Percentiles rank a stretch among this genome's conserved stretches.
These are phyloP conservation scores for Porphyrio hochstetteri DNA, from an alignment of 2,113 vertebrate genomes.

Conservation along the genomic window DNA sequence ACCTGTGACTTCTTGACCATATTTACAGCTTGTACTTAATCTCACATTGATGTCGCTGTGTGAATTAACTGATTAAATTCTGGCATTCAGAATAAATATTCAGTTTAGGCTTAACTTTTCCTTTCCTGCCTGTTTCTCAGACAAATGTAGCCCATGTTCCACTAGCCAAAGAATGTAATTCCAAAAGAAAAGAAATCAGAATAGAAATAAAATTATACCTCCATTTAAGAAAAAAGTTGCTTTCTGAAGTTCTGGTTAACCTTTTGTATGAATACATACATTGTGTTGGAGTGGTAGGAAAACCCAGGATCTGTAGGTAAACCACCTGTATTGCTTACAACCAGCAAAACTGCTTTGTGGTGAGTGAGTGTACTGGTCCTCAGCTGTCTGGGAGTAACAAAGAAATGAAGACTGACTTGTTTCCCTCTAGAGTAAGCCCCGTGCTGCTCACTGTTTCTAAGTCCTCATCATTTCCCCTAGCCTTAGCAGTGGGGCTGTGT, in stretches of 20 bases:
- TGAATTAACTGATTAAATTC: slow-evolving; percentile 16
- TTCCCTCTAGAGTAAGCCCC: background rate
- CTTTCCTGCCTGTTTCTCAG: background rate
- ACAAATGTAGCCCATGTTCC: background rate
- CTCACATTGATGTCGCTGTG: background rate
- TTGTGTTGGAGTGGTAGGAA: background rate
- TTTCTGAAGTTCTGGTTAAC: background rate
- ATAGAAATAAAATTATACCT: background rate
- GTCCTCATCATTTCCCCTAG: background rate
- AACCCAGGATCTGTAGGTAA: background rate
- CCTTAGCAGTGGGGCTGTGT: background rate
- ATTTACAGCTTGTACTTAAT: background rate
- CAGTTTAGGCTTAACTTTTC: background rate
- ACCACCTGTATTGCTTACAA: background rate
- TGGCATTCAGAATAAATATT: background rate
- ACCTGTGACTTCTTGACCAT: background rate
- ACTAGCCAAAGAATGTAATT: background rate
- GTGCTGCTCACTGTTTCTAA: background rate
- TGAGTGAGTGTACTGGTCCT: background rate
- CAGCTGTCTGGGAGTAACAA: background rate
- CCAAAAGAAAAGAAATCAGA: background rate
- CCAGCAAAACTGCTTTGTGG: background rate
- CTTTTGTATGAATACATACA: background rate
- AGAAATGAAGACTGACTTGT: background rate
- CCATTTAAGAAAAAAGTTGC: background rate